phyloP scores from a whole-genome alignment of 2,888 invertebrate genomes.

The Cremastinae sp. region DNA sequence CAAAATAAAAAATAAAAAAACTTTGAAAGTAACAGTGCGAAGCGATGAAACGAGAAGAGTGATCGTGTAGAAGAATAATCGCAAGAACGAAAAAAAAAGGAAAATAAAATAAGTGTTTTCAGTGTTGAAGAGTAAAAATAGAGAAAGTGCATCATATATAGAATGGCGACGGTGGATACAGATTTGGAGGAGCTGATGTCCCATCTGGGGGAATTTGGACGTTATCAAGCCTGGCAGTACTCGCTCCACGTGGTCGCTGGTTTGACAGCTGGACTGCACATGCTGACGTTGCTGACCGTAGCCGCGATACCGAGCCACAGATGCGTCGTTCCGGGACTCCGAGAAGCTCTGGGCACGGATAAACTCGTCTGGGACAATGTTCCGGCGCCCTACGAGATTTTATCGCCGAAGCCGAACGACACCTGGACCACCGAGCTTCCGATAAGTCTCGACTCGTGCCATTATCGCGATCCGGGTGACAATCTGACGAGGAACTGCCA shows the following conservation, averaged over 20 bases:
- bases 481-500: constrained; percentile 80
- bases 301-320: constrained; percentile 89
- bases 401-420: constrained; percentile 15
- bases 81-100: background rate
- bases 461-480: constrained; percentile 76
- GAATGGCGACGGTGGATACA: constrained; percentile 71
- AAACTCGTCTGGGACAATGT: constrained; percentile 55
- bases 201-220: constrained; percentile 88
- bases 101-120: background rate
- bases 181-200: constrained; percentile 76
- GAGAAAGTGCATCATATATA: background rate
- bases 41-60: background rate
- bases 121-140: background rate
- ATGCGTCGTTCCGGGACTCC: constrained; percentile 72
- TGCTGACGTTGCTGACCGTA: constrained; percentile 90
- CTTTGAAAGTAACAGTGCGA: too few species aligned
- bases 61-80: background rate
- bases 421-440: constrained; percentile 32
- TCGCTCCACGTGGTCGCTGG: constrained; percentile 89
- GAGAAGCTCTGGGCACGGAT: constrained; percentile 37
- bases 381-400: constrained; percentile 26
- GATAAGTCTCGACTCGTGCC: constrained; percentile 83
- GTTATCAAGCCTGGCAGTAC: constrained; percentile 90
- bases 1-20: background rate
- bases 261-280: constrained; percentile 90